phyloP scores from a whole-genome alignment of 2,888 invertebrate species.

The Leucania comma region DNA sequence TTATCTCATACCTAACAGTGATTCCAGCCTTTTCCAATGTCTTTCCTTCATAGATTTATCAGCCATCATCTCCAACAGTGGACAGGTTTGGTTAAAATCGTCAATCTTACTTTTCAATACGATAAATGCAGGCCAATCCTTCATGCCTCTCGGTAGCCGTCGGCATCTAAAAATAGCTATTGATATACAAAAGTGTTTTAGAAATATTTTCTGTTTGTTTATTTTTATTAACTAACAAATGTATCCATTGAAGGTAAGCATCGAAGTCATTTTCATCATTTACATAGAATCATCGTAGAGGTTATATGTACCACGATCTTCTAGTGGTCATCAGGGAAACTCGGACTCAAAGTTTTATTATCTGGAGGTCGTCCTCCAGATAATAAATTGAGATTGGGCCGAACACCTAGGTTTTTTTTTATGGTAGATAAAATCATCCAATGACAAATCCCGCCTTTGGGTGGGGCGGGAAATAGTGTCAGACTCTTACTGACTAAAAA shows the following conservation, averaged over 20 bases:
- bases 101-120: slow-evolving; percentile 97
- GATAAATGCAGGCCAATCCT: slow-evolving; percentile 96
- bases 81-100: slow-evolving; percentile 97
- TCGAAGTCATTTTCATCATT: background rate
- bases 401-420: too few species aligned
- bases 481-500: too few species aligned
- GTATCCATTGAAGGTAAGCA: too few species aligned
- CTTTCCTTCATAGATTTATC: slow-evolving; percentile 96
- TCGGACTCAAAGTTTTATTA: too few species aligned
- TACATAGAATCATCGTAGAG: background rate
- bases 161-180: slow-evolving; percentile 91
- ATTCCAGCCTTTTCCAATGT: slow-evolving; percentile 93
- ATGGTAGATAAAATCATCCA: too few species aligned
- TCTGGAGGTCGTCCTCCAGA: too few species aligned
- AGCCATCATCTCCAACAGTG: slow-evolving; percentile 96
- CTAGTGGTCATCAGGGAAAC: too few species aligned
- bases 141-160: slow-evolving; percentile 95
- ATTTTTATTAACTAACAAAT: too few species aligned
- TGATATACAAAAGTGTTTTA: background rate
- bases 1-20: slow-evolving; percentile 64
- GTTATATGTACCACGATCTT: background rate
- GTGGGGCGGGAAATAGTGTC: too few species aligned
- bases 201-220: background rate
- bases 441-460: too few species aligned
- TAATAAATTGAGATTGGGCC: too few species aligned